These are phyloP conservation scores for Zaprionus capensis DNA, from an alignment of 1,140 invertebrate species.

Conservation along the genomic window DNA sequence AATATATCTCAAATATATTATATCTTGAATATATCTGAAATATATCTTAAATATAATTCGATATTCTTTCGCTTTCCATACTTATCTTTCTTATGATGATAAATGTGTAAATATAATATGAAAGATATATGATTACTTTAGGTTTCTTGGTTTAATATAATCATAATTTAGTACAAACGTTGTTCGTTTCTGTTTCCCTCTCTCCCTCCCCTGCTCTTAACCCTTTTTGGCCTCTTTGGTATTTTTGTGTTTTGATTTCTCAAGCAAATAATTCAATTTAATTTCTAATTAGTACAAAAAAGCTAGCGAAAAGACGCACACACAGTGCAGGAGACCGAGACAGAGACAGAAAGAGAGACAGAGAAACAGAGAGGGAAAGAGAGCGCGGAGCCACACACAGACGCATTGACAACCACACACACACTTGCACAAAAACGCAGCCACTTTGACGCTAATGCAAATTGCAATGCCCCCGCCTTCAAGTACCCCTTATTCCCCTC, in stretches of 20 bases:
- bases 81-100: too few relatives aligned
- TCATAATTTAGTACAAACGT: not conserved
- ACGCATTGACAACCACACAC: constrained; percentile 26
- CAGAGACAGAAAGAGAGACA: not conserved
- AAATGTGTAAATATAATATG: too few relatives aligned
- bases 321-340: constrained; percentile 33
- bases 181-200: not conserved
- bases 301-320: constrained; percentile 41
- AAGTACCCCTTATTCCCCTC: not conserved
- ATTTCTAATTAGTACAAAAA: constrained; percentile 78
- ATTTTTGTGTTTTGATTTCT: constrained; percentile 74
- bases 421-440: constrained; percentile 66
- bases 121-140: not conserved
- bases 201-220: not conserved
- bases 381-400: constrained; percentile 13
- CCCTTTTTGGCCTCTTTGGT: constrained; percentile 19
- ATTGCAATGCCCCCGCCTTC: constrained; percentile 62
- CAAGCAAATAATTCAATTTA: constrained; percentile 82
- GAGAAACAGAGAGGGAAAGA: constrained; percentile 1
- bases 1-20: too few relatives aligned
- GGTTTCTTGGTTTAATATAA: not conserved
- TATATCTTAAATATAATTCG: too few relatives aligned
- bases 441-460: constrained; percentile 80
- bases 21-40: too few relatives aligned
- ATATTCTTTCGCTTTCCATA: too few relatives aligned